Evolutionary conservation across 2,888 invertebrate genomes (phyloP).

Genomic region (Chrysolina americana): DNA sequence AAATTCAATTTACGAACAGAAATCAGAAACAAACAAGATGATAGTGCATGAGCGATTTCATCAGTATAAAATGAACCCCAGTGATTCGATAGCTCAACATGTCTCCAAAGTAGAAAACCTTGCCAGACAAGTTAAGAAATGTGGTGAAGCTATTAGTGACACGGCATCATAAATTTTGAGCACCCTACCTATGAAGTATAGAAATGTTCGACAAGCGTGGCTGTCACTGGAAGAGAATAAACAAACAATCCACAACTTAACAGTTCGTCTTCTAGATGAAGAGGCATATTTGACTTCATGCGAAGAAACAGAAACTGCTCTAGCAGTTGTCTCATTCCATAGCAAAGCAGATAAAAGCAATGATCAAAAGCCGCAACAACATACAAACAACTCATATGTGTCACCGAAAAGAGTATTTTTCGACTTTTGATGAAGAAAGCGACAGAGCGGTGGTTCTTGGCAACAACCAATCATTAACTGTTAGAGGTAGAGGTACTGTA

Average conservation of each 20-base stretch:
- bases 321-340: constrained; percentile 27
- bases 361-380: no score
- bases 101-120: constrained; percentile 57
- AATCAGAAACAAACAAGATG: constrained; percentile 53
- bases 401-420: constrained; percentile 42
- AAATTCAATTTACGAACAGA: constrained; percentile 47
- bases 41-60: constrained; percentile 52
- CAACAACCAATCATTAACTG: constrained; percentile 48
- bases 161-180: constrained; percentile 50
- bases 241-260: constrained; percentile 50
- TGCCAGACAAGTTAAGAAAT: constrained; percentile 50
- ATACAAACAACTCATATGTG: constrained; percentile 46
- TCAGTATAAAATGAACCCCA: constrained; percentile 51
- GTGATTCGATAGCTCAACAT: constrained; percentile 55
- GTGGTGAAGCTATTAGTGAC: constrained; percentile 50
- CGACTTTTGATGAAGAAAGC: constrained; percentile 25
- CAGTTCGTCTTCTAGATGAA: constrained; percentile 50
- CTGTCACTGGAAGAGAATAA: constrained; percentile 48
- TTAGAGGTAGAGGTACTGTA: constrained; percentile 53
- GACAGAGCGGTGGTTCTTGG: constrained; percentile 46
- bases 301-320: constrained; percentile 43
- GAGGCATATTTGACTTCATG: constrained; percentile 43
- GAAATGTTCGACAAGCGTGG: constrained; percentile 53
- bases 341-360: not conserved
- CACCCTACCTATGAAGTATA: constrained; percentile 43